Conservation (phyloP, 2,888 invertebrate genomes). For the Rhodophaea formosa region DNA sequence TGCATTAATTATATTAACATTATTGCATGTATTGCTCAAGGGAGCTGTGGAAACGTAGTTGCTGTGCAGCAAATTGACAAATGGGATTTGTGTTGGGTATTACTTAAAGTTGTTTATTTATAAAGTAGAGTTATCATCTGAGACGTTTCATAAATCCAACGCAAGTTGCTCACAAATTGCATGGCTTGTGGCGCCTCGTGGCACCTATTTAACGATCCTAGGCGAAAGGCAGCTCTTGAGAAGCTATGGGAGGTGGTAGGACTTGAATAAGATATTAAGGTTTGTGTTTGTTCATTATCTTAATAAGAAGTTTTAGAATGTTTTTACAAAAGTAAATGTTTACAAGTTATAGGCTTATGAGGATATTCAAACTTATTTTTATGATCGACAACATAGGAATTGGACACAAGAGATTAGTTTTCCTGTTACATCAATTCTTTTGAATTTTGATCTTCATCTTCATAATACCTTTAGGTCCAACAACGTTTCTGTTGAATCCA, state of each 20-base stretch:
- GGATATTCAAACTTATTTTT: no score
- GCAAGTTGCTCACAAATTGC: background rate
- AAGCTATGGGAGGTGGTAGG: background rate
- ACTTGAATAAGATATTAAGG: background rate
- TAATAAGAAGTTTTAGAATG: no score
- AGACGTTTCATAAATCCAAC: background rate
- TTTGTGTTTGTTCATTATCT: background rate
- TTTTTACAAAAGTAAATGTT: no score
- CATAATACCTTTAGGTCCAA: slow-evolving; percentile 22
- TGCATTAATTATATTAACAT: slow-evolving; percentile 9
- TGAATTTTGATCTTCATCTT: background rate
- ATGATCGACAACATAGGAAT: no score
- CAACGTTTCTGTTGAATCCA: slow-evolving; percentile 46
- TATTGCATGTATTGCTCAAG: background rate
- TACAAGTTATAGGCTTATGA: no score
- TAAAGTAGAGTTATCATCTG: background rate
- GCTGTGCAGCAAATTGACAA: background rate
- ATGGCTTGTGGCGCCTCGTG: background rate
- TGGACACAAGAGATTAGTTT: background rate
- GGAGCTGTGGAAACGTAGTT: slow-evolving; percentile 1
- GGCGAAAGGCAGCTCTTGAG: background rate
- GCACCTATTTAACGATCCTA: background rate
- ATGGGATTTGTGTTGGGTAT: background rate
- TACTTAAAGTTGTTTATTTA: background rate
- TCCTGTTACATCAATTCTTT: background rate